Conservation (phyloP, 2,113 vertebrate genomes). For the Turdus rufiventris region DNA sequence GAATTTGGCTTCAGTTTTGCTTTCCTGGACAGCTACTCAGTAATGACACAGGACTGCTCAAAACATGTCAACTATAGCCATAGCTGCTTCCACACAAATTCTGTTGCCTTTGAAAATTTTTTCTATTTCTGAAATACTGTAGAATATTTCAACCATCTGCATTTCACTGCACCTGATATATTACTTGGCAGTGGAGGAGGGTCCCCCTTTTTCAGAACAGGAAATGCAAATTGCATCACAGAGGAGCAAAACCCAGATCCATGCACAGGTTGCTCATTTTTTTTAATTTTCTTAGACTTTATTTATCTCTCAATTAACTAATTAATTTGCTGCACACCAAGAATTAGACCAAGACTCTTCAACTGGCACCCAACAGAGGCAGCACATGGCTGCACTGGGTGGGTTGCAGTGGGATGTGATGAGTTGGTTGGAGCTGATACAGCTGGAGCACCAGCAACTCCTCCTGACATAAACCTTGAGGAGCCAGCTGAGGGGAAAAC, state of each 20-base stretch:
- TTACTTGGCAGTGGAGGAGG: neutral
- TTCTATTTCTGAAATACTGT: neutral
- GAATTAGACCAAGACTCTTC: neutral
- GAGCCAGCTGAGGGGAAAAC: neutral
- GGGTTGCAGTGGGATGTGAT: fast-evolving
- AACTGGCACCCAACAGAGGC: neutral
- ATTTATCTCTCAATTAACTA: neutral
- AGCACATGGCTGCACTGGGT: fast-evolving
- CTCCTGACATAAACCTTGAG: neutral
- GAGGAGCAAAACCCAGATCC: neutral
- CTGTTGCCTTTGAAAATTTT: neutral
- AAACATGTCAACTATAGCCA: neutral
- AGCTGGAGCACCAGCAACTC: neutral
- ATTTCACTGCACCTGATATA: neutral
- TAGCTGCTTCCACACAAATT: neutral
- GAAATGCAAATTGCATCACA: neutral
- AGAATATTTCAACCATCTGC: neutral
- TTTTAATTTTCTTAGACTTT: neutral
- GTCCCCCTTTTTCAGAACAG: neutral
- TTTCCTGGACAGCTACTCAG: neutral
- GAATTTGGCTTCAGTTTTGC: neutral
- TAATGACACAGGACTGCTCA: neutral
- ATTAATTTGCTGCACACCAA: neutral
- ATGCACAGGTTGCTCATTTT: neutral
- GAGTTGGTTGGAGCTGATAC: neutral